Evolutionary conservation across 2,113 vertebrate genomes (phyloP).

Genomic region (Sterrhoptilus dennistouni): DNA sequence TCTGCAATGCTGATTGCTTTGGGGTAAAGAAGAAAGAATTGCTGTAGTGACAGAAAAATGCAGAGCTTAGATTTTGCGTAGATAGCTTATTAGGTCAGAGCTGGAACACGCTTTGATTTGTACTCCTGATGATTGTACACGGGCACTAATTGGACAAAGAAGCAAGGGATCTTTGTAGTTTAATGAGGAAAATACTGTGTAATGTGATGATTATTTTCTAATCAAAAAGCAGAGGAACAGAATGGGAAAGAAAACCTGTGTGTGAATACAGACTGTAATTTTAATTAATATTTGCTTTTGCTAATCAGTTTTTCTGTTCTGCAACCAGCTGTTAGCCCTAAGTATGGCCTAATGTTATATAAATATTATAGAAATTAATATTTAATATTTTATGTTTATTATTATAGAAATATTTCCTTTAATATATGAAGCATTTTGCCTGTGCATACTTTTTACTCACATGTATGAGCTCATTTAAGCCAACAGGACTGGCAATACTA

Average conservation of each 20-base stretch:
- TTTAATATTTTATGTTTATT: background rate
- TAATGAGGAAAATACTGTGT: slow-evolving; percentile 35
- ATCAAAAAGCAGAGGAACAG: slow-evolving; percentile 10
- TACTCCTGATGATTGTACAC: slow-evolving; percentile 12
- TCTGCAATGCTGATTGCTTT: background rate
- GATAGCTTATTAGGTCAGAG: slow-evolving; percentile 13
- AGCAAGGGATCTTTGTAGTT: slow-evolving; percentile 19
- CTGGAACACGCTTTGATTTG: slow-evolving; percentile 40
- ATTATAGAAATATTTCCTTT: background rate
- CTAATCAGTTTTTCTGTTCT: background rate
- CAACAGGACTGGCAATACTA: background rate
- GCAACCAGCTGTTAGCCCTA: background rate
- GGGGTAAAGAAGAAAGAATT: background rate
- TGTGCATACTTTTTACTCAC: background rate
- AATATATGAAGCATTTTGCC: background rate
- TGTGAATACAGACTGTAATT: background rate
- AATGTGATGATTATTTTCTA: slow-evolving; percentile 35
- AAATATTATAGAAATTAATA: background rate
- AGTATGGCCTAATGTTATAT: background rate
- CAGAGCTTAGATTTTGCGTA: background rate
- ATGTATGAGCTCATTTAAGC: background rate
- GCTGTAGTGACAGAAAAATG: background rate
- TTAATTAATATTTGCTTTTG: slow-evolving; percentile 18
- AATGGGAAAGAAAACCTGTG: slow-evolving; percentile 1
- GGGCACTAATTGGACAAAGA: slow-evolving; percentile 38